A percentile compares a stretch with the other conserved stretches of the same genome.
Evolutionary conservation across 2,888 invertebrate genomes (phyloP).

Genomic region (Lutraria lutraria): DNA sequence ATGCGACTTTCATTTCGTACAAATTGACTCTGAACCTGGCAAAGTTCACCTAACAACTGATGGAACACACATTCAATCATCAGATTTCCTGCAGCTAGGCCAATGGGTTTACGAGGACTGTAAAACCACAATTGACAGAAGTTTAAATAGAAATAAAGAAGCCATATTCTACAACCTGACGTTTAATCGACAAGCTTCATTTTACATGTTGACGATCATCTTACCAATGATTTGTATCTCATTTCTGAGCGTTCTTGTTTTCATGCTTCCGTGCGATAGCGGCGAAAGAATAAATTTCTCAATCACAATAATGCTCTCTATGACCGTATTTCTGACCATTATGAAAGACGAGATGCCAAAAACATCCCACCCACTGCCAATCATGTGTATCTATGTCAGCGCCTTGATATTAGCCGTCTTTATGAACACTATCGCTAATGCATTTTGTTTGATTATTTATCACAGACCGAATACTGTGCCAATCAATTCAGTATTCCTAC

Average conservation of each 20-base stretch:
- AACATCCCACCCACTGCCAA: slow-evolving; percentile 2
- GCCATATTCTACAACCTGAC: slow-evolving; percentile 5
- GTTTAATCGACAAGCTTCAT: neutral
- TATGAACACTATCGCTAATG: slow-evolving; percentile 2
- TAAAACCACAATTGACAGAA: neutral
- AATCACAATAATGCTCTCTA: slow-evolving; percentile 15
- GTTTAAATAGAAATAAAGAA: neutral
- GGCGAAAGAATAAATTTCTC: neutral
- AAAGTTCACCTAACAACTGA: neutral
- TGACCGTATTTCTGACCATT: slow-evolving; percentile 2
- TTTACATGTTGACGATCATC: slow-evolving; percentile 1
- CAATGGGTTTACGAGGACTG: slow-evolving; percentile 18
- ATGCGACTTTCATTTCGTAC: neutral
- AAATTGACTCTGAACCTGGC: neutral
- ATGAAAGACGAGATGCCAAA: slow-evolving; percentile 27
- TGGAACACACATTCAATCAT: neutral
- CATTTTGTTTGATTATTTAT: neutral
- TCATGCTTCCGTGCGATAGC: slow-evolving; percentile 13
- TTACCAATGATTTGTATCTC: slow-evolving; percentile 3
- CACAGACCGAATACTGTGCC: neutral
- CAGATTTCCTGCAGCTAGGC: neutral
- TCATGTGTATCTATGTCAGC: neutral
- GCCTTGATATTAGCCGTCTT: neutral
- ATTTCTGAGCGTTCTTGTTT: neutral
- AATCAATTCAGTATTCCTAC: neutral